A percentile compares a stretch with the other conserved stretches of the same genome.
Conservation (phyloP, 2,113 vertebrate genomes). For the Pterocles gutturalis region DNA sequence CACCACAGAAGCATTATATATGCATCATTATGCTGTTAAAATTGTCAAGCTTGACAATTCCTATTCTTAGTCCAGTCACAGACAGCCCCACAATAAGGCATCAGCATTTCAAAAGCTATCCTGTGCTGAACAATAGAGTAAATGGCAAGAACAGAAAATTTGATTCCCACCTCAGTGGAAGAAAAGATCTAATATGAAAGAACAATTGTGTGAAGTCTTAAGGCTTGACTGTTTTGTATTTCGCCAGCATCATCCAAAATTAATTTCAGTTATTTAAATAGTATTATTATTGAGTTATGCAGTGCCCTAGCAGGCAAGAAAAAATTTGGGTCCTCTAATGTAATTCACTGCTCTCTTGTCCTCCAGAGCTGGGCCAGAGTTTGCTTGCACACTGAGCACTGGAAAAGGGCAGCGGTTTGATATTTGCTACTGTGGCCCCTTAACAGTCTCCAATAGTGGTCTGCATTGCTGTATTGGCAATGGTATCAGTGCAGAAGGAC, state of each 20-base stretch:
- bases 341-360: background rate
- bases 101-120: constrained; percentile 36
- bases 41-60: background rate
- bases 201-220: background rate
- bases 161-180: background rate
- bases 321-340: background rate
- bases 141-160: constrained; percentile 27
- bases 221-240: constrained; percentile 21
- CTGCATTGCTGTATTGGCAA: background rate
- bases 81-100: background rate
- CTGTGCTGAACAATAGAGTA: background rate
- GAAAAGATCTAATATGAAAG: constrained; percentile 14
- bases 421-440: background rate
- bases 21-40: constrained; percentile 21
- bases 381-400: background rate
- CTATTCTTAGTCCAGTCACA: constrained; percentile 15
- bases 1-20: background rate
- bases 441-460: background rate
- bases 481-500: background rate
- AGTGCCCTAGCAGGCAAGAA: background rate
- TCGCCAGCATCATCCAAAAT: background rate
- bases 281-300: background rate
- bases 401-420: background rate
- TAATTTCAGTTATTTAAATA: constrained; percentile 1
- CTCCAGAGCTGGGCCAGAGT: background rate